Percentiles rank a stretch among this genome's conserved stretches.
Conservation (phyloP, 2,888 invertebrate genomes). For the Tupiocoris notatus region DNA sequence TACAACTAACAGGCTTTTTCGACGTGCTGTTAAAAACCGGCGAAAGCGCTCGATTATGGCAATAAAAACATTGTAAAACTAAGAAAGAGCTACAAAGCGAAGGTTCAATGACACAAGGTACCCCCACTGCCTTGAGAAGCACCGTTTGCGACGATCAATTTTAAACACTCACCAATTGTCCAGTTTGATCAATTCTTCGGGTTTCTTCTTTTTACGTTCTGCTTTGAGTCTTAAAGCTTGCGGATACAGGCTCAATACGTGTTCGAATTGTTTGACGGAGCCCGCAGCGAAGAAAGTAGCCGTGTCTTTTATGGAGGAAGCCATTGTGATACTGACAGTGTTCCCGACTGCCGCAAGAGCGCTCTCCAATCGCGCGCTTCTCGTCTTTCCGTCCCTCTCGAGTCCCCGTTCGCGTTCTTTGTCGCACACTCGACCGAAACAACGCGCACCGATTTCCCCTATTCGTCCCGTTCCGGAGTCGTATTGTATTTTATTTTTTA, state of each 20-base stretch:
- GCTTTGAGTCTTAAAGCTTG: constrained; percentile 88
- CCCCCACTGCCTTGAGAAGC: constrained; percentile 12
- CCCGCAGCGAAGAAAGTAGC: constrained; percentile 92
- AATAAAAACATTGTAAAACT: no score
- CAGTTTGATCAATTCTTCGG: constrained; percentile 90
- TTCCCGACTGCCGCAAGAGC: constrained; percentile 7
- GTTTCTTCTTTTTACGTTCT: constrained; percentile 85
- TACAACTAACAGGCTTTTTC: no score
- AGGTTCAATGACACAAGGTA: constrained; percentile 54
- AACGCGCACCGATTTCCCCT: background rate
- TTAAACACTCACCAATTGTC: constrained; percentile 80
- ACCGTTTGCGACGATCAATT: constrained; percentile 22
- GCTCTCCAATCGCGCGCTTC: constrained; percentile 19
- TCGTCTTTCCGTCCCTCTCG: constrained; percentile 18
- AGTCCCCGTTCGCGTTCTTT: constrained; percentile 11
- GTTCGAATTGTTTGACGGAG: constrained; percentile 76
- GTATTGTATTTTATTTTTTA: no score
- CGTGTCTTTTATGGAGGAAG: constrained; percentile 84
- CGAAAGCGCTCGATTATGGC: no score
- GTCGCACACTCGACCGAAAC: background rate
- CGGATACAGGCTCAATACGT: constrained; percentile 86
- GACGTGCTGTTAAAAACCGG: no score
- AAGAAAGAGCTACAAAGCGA: constrained; percentile 38
- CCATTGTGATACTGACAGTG: constrained; percentile 59
- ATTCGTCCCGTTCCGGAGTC: no score